Conservation (phyloP, 2,797 vertebrate genomes). For the Acanthurus tractus region DNA sequence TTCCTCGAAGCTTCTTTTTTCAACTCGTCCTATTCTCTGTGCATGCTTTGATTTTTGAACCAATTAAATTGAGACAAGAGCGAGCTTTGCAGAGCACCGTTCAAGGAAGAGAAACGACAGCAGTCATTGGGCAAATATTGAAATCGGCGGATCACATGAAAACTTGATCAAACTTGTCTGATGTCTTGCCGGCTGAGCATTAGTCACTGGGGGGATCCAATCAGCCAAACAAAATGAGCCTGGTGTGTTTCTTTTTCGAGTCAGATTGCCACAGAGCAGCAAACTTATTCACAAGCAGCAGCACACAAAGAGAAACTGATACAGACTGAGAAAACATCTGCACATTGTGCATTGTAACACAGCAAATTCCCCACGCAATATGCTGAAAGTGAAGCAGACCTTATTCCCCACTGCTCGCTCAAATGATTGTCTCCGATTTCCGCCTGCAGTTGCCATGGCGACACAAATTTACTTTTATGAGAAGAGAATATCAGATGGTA, state of each 20-base stretch:
- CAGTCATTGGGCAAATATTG: slow-evolving; percentile 54
- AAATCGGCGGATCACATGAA: slow-evolving; percentile 51
- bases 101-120: slow-evolving; percentile 16
- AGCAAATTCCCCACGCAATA: slow-evolving; percentile 52
- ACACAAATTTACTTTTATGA: slow-evolving; percentile 49
- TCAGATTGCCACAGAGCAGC: slow-evolving; percentile 28
- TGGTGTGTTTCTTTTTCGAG: slow-evolving; percentile 5
- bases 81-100: slow-evolving; percentile 24
- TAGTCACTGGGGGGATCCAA: slow-evolving; percentile 42
- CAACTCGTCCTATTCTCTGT: slow-evolving; percentile 30
- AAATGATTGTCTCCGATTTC: slow-evolving; percentile 46
- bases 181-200: slow-evolving; percentile 38
- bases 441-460: slow-evolving; percentile 53
- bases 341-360: slow-evolving; percentile 41
- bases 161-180: slow-evolving; percentile 56
- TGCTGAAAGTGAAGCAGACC: slow-evolving; percentile 31
- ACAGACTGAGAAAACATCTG: slow-evolving; percentile 50
- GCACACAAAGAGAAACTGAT: slow-evolving; percentile 48
- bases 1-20: slow-evolving; percentile 41
- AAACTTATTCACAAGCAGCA: slow-evolving; percentile 41
- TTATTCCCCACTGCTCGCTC: slow-evolving; percentile 34
- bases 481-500: slow-evolving; percentile 33
- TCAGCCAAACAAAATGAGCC: slow-evolving; percentile 56
- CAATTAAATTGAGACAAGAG: slow-evolving; percentile 75
- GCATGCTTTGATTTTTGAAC: slow-evolving; percentile 71